Conservation (phyloP, 2,113 vertebrate species). For the Urocitellus parryii region DNA sequence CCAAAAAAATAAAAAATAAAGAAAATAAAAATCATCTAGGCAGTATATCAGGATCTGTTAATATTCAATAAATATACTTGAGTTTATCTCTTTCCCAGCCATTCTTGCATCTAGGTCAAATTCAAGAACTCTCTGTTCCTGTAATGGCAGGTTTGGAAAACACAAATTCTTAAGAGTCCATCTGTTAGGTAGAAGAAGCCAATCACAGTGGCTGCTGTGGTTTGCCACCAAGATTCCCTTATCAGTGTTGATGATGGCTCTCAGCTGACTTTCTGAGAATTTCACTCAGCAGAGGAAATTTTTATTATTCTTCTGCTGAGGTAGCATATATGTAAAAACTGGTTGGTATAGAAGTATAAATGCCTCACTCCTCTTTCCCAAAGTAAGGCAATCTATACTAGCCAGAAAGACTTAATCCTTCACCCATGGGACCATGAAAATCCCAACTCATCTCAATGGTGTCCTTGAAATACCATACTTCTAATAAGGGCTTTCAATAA, state of each 20-base stretch:
- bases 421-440: not conserved
- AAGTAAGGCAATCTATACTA: not conserved
- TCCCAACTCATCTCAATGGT: not conserved
- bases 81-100: not conserved
- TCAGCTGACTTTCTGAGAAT: not conserved
- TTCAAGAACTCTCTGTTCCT: not conserved
- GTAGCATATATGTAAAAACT: not conserved
- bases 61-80: not conserved
- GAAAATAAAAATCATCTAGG: not conserved
- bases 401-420: not conserved
- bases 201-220: not conserved
- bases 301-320: not conserved
- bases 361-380: not conserved
- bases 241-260: not conserved
- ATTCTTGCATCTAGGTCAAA: not conserved
- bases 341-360: not conserved
- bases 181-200: not conserved
- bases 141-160: not conserved
- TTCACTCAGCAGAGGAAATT: not conserved
- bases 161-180: not conserved
- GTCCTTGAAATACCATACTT: not conserved
- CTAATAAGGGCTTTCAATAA: not conserved
- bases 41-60: not conserved
- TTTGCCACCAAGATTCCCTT: not conserved
- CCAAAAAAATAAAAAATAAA: no score